phyloP scores from a whole-genome alignment of 2,113 vertebrate genomes.

The Trachemys scripta region DNA sequence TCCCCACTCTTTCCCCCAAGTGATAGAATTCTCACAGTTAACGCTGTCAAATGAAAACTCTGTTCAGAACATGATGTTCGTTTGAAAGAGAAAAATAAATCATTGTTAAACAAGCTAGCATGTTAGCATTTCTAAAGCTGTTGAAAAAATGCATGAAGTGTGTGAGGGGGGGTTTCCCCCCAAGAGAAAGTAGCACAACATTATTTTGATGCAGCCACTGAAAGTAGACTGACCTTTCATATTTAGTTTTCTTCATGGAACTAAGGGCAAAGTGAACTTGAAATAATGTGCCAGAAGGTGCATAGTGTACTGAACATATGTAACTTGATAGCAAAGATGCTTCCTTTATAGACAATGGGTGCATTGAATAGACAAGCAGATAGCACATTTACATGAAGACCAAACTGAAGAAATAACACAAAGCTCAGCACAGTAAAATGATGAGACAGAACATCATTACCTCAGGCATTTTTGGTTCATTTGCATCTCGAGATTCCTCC shows the following conservation, averaged over 20 bases:
- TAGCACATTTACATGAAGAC: constrained; percentile 56
- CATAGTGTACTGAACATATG: constrained; percentile 52
- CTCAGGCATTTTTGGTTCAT: neutral
- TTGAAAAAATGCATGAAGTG: neutral
- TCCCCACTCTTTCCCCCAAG: neutral
- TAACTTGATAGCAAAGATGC: constrained; percentile 60
- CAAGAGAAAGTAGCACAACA: constrained; percentile 25
- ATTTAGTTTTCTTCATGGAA: constrained; percentile 57
- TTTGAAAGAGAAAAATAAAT: constrained; percentile 20
- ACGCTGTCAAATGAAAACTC: constrained; percentile 8
- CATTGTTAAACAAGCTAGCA: neutral
- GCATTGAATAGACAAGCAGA: constrained; percentile 51
- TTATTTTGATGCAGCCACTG: constrained; percentile 5
- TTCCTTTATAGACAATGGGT: constrained; percentile 25
- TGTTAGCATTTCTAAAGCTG: constrained; percentile 46
- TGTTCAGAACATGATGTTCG: constrained; percentile 18
- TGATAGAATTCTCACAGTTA: neutral
- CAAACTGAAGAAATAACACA: neutral
- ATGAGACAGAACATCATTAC: neutral
- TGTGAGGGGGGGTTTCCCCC: neutral
- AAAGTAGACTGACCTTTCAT: constrained; percentile 50
- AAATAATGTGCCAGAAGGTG: constrained; percentile 59
- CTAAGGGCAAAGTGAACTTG: constrained; percentile 45
- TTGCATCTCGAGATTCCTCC: neutral
- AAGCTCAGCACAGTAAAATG: neutral